A percentile compares a stretch with the other conserved stretches of the same genome.
phyloP scores from a whole-genome alignment of 2,113 vertebrate genomes.

The Calyptomena viridis region DNA sequence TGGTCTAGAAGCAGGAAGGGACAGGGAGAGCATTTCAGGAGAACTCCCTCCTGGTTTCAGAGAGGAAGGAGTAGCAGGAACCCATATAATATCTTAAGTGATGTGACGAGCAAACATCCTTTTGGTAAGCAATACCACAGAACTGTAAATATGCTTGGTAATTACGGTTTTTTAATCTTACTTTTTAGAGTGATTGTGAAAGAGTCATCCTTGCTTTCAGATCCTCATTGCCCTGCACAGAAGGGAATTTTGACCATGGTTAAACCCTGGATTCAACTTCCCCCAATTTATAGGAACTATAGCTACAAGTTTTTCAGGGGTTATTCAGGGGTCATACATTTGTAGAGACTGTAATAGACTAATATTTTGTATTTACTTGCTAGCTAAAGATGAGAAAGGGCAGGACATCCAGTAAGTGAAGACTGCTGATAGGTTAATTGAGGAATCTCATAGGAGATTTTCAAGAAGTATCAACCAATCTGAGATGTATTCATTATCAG shows the following conservation, averaged over 20 bases:
- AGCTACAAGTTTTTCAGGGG: neutral
- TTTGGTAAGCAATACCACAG: neutral
- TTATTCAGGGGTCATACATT: neutral
- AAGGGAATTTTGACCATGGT: neutral
- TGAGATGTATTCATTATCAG: neutral
- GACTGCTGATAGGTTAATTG: neutral
- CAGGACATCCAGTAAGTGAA: neutral
- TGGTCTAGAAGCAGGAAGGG: neutral
- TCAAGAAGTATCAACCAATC: neutral
- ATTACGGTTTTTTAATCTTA: neutral
- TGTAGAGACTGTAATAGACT: neutral
- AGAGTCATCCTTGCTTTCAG: neutral
- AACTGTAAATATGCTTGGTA: neutral
- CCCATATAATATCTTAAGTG: neutral
- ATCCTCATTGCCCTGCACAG: neutral
- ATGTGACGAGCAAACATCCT: rapidly evolving
- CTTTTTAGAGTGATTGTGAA: neutral
- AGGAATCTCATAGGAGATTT: neutral
- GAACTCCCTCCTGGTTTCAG: neutral
- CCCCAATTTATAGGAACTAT: neutral
- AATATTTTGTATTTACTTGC: neutral
- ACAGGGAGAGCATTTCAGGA: neutral
- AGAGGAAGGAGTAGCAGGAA: neutral
- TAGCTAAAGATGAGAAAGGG: neutral
- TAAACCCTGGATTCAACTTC: neutral